Evolutionary conservation across 1,140 invertebrate species (phyloP).

Genomic region (Drosophila sucinea): DNA sequence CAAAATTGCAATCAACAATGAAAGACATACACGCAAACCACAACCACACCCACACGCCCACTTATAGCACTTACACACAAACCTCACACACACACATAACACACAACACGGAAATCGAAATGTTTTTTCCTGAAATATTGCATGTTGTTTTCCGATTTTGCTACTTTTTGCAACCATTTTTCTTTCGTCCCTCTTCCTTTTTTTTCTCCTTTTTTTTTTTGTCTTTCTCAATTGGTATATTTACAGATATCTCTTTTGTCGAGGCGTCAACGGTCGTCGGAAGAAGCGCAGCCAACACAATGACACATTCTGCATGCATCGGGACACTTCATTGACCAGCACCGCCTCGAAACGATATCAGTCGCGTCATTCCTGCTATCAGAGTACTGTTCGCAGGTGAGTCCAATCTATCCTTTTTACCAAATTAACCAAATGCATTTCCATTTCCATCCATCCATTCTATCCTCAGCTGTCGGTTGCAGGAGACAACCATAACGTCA

Average conservation of each 20-base stretch:
- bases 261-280: conserved; percentile 59
- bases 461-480: conserved; percentile 58
- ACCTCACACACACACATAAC: neutral
- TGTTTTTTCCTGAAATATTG: conserved; percentile 30
- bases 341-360: conserved; percentile 78
- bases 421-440: neutral
- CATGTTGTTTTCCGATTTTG: conserved; percentile 5
- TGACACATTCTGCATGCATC: conserved; percentile 79
- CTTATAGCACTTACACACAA: neutral
- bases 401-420: neutral
- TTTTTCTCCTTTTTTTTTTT: conserved; percentile 3
- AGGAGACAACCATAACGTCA: conserved; percentile 77
- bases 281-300: conserved; percentile 71
- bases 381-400: conserved; percentile 80
- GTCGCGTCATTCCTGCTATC: conserved; percentile 74
- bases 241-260: conserved; percentile 78
- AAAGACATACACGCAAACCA: conserved; percentile 3
- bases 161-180: neutral
- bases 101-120: conserved; percentile 24
- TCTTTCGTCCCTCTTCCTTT: neutral
- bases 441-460: neutral
- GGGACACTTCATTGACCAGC: conserved; percentile 81
- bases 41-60: neutral
- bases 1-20: conserved; percentile 3
- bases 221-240: neutral